Evolutionary conservation across 2,888 invertebrate species (phyloP).

Genomic region (Drosophila histrio): DNA sequence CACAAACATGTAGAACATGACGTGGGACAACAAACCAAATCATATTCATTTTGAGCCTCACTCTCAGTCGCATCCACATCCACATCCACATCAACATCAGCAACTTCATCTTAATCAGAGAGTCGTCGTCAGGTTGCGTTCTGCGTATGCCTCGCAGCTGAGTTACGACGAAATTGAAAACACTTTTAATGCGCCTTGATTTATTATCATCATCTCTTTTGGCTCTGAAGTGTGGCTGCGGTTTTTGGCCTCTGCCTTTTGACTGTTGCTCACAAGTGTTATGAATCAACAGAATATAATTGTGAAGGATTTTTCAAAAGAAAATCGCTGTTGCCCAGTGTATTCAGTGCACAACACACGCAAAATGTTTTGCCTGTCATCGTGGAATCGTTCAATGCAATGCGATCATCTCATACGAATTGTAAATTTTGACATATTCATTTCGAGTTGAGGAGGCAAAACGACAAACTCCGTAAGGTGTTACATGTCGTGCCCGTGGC

Average conservation of each 20-base stretch:
- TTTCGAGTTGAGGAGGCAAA: conserved; percentile 54
- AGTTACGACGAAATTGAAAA: conserved; percentile 73
- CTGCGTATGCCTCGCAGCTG: conserved; percentile 23
- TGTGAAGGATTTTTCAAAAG: conserved; percentile 66
- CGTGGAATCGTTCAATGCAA: conserved; percentile 20
- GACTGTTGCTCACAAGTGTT: conserved; percentile 59
- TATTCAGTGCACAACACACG: conserved; percentile 33
- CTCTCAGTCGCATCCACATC: conserved; percentile 18
- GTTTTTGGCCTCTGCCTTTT: conserved; percentile 17
- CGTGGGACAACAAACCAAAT: conserved; percentile 63
- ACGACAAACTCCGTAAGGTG: conserved; percentile 70
- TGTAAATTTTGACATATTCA: conserved; percentile 79
- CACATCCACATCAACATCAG: conserved; percentile 48
- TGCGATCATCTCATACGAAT: conserved; percentile 63
- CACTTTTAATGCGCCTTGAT: conserved; percentile 75
- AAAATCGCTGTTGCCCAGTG: conserved; percentile 53
- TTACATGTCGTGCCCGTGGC: conserved; percentile 61
- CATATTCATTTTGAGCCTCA: conserved; percentile 43
- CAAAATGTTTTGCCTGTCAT: conserved; percentile 56
- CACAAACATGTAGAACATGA: conserved; percentile 71
- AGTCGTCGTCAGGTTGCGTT: conserved; percentile 57
- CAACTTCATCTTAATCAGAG: conserved; percentile 65
- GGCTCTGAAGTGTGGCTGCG: conserved; percentile 47
- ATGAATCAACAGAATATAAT: conserved; percentile 60
- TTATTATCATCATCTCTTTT: conserved; percentile 57